A percentile compares a stretch with the other conserved stretches of the same genome.
phyloP scores from a whole-genome alignment of 2,797 vertebrate species.

The Anolis apletophallus region DNA sequence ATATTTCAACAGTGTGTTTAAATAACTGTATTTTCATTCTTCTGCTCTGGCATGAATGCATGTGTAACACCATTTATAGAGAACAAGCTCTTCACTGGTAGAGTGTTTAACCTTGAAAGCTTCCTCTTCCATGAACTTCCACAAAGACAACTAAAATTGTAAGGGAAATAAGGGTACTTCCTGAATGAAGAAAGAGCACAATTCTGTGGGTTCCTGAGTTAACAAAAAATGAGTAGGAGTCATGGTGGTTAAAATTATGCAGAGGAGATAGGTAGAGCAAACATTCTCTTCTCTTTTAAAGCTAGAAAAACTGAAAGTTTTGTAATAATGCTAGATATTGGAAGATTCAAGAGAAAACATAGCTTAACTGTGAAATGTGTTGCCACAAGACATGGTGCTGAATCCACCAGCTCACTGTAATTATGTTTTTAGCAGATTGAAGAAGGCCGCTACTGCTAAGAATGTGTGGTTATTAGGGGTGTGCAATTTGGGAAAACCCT shows the following conservation, averaged over 20 bases:
- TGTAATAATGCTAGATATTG: background rate
- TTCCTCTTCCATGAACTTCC: background rate
- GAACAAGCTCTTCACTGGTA: background rate
- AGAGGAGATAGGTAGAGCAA: background rate
- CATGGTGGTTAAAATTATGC: background rate
- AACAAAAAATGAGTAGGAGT: background rate
- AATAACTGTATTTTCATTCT: background rate
- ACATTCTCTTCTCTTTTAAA: background rate
- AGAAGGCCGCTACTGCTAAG: no score
- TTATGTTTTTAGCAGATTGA: background rate
- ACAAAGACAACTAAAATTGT: background rate
- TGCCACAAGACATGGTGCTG: background rate
- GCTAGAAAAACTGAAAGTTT: background rate
- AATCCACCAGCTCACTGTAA: background rate
- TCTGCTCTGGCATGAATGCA: background rate
- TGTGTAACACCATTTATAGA: background rate
- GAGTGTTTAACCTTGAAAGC: background rate
- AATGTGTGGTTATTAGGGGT: no score
- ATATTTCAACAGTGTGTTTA: background rate
- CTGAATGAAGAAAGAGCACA: background rate
- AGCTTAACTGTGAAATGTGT: background rate
- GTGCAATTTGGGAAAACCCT: no score
- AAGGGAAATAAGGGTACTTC: background rate
- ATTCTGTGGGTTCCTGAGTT: no score
- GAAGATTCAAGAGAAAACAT: background rate